Conservation (phyloP, 92 coral and sea anemone genomes). For the Heliopora coerulea region DNA sequence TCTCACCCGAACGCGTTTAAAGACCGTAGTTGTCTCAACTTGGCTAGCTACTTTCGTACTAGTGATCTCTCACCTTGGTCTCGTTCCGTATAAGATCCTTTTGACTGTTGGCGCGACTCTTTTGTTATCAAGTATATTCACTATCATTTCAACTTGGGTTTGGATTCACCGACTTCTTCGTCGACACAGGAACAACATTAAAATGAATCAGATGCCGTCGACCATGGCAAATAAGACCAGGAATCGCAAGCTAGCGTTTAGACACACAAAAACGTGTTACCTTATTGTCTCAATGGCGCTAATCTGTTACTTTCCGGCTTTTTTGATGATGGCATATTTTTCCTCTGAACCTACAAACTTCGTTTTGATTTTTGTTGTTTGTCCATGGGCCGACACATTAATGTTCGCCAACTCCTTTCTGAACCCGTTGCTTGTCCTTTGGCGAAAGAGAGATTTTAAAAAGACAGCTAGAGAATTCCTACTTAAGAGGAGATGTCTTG, state of each 20-base stretch:
- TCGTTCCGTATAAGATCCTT: neutral
- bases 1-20: conserved; percentile 5
- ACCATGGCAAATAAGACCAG: neutral
- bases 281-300: neutral
- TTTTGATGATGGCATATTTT: conserved; percentile 6
- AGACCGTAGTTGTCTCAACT: neutral
- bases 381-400: conserved; percentile 17
- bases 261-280: conserved; percentile 21
- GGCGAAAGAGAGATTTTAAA: conserved; percentile 25
- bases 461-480: neutral
- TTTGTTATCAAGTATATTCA: neutral
- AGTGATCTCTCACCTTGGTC: neutral
- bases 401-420: neutral
- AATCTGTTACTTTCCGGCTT: neutral
- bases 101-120: neutral
- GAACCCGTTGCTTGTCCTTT: conserved; percentile 10
- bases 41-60: conserved; percentile 3
- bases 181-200: conserved; percentile 5
- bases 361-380: conserved; percentile 7
- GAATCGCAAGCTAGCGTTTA: neutral
- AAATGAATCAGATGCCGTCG: neutral
- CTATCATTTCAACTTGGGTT: neutral
- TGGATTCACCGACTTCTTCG: conserved; percentile 10
- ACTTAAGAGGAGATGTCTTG: neutral
- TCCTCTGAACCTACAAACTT: conserved; percentile 5